Base-by-base conservation (phyloP, 1,140 invertebrate genomes). In the Theocolax elegans region DNA sequence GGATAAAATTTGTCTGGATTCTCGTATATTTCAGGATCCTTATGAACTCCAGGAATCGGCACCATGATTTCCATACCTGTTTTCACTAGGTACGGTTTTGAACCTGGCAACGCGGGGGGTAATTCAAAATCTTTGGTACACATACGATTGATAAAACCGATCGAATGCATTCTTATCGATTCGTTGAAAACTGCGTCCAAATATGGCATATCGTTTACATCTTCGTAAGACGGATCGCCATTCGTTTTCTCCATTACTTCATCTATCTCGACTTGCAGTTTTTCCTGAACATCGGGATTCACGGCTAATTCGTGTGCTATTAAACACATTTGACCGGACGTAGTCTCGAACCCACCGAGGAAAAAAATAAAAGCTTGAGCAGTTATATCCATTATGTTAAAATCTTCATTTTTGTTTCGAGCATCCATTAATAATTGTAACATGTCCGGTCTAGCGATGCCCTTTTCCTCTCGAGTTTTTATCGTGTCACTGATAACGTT, bases 1-100 rank as follows among this genome's bases (percentile, higher is more conserved):
- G 86, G 86, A 69, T 84, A 67, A 66, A 86, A 91, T 17, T 64
- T 74, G 9, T 89, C 83, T 2, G 89, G 89, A 60, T 90, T 81
- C 6, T 88, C 86, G 75, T 83, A 91, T 64, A 86, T 81, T 35
- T 87, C 72, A 0, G 85, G 82, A 77, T 89, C 85, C 4, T 46
- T 6, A 53, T 91, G 87, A 72, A 90, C 72, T 10, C 77, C 80
- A 63, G 76, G 77, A 10, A 82, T 71, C 0, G 87, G 83, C 23
- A 88, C 74, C 23, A 56, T 67, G 31, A 75, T 51, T 46, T 10
- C 68, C 74, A 54, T 59, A 10, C 72, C 74, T 7, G 77, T 71
- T 54, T 81, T 72, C 15, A 89, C 78, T n/a, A 80, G 79, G 10
- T 85, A 86, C 7, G 82, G 77, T 78, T 88, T 86, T 1, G 21